Percentiles rank a stretch among this genome's conserved stretches.
Conservation (phyloP, 30 jellyfish, hydroid and myxozoan genomes). For the Aurelia coerulea region DNA sequence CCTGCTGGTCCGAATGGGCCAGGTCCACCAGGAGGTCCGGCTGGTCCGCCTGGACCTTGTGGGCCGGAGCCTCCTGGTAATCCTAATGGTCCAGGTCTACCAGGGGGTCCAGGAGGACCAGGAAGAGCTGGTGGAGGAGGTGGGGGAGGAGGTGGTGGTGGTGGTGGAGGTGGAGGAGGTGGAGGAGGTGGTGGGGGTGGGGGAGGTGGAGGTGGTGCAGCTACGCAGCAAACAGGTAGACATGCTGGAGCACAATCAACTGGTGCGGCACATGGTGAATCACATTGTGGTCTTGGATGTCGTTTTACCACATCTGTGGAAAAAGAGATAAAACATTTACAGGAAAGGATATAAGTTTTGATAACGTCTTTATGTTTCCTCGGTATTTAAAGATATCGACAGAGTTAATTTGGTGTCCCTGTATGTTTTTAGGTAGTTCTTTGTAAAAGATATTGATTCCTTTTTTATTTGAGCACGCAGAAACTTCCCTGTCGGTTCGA, state of each 20-base stretch:
- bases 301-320: constrained; percentile 66
- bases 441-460: neutral
- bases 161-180: constrained; percentile 90
- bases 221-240: constrained; percentile 89
- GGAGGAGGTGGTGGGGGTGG: constrained; percentile 97
- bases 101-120: constrained; percentile 87
- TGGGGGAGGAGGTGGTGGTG: constrained; percentile 83
- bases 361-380: neutral
- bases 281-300: constrained; percentile 88
- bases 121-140: constrained; percentile 81
- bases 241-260: constrained; percentile 97
- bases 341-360: neutral
- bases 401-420: neutral
- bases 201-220: constrained; percentile 97
- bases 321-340: neutral
- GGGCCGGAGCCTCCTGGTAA: constrained; percentile 95
- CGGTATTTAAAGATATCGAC: no score
- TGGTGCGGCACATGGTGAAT: constrained; percentile 84
- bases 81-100: constrained; percentile 92
- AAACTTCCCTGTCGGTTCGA: no score
- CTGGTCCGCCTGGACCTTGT: constrained; percentile 90
- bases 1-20: constrained; percentile 96
- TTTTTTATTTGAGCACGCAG: no score
- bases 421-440: neutral
- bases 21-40: constrained; percentile 93